Conservation (phyloP, 2,888 invertebrate species). For the Rhamnusium bicolor region DNA sequence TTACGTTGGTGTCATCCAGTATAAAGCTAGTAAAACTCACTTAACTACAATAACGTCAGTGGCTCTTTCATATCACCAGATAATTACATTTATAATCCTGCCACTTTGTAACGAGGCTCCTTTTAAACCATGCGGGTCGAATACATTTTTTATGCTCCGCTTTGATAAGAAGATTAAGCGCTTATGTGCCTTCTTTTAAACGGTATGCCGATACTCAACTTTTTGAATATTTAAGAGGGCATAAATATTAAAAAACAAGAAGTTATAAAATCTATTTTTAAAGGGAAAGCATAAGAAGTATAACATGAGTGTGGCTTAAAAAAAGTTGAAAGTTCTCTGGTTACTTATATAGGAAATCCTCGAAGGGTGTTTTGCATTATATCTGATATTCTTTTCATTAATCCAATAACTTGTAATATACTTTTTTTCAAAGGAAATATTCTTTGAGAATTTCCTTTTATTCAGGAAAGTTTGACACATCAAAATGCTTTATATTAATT, state of each 20-base stretch:
- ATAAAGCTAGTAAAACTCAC: background rate
- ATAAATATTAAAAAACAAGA: conserved; percentile 10
- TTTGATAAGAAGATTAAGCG: conserved; percentile 4
- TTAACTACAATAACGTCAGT: background rate
- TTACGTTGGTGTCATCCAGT: background rate
- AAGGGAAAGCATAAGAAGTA: background rate
- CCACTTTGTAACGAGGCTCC: conserved; percentile 17
- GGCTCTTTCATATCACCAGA: conserved; percentile 6
- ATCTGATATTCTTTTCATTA: background rate
- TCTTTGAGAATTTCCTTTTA: background rate
- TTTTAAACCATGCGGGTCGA: conserved; percentile 3
- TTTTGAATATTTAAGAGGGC: conserved; percentile 14
- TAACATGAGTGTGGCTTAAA: background rate
- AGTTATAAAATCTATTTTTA: conserved; percentile 2
- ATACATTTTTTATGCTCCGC: background rate
- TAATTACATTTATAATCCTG: conserved; percentile 21
- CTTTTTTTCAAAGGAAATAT: background rate
- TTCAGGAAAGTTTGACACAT: background rate
- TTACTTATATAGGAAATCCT: background rate
- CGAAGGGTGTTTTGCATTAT: background rate
- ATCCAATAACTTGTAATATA: background rate
- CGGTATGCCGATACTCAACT: background rate
- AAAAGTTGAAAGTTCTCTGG: background rate
- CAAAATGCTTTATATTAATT: background rate
- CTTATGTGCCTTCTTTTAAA: background rate